phyloP scores from a whole-genome alignment of 2,113 vertebrate genomes.

The Cottus gobio region DNA sequence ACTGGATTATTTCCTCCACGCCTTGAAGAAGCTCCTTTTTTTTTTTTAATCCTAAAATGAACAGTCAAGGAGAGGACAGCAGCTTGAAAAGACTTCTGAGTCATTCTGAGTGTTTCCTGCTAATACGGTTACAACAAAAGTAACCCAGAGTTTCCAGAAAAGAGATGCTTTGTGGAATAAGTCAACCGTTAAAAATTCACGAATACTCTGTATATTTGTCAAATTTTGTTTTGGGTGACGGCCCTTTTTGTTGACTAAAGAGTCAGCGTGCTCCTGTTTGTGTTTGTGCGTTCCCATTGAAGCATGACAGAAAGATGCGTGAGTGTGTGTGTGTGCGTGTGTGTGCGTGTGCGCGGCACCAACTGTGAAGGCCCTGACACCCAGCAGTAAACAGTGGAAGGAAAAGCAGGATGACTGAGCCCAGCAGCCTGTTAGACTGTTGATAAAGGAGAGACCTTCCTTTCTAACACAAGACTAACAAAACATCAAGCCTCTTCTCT shows the following conservation, averaged over 20 bases:
- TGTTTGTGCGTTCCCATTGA: neutral
- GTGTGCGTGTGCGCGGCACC: neutral
- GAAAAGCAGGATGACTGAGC: slow-evolving; percentile 41
- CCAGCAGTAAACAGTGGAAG: slow-evolving; percentile 30
- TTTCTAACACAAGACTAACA: slow-evolving; percentile 31
- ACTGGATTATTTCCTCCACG: slow-evolving; percentile 61
- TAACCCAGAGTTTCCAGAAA: slow-evolving; percentile 17
- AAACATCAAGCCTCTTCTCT: slow-evolving; percentile 29
- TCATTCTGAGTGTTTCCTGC: slow-evolving; percentile 11
- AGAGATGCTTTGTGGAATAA: slow-evolving; percentile 14
- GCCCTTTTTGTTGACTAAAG: slow-evolving; percentile 8
- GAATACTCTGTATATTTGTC: slow-evolving; percentile 25
- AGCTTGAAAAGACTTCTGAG: slow-evolving; percentile 26
- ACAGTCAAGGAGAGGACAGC: slow-evolving; percentile 67
- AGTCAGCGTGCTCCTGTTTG: neutral
- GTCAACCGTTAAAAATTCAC: slow-evolving; percentile 4
- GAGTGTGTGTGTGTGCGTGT: slow-evolving; percentile 1
- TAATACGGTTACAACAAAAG: slow-evolving; percentile 15
- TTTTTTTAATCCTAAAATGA: slow-evolving; percentile 60
- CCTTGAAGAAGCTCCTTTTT: slow-evolving; percentile 45
- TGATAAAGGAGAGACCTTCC: slow-evolving; percentile 46
- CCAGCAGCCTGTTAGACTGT: slow-evolving; percentile 45
- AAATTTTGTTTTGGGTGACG: slow-evolving; percentile 31
- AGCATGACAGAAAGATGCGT: slow-evolving; percentile 29
- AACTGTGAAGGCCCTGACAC: slow-evolving; percentile 39